Conservation (phyloP, 2,888 invertebrate genomes). For the Lepidocyrtoides sp. region DNA sequence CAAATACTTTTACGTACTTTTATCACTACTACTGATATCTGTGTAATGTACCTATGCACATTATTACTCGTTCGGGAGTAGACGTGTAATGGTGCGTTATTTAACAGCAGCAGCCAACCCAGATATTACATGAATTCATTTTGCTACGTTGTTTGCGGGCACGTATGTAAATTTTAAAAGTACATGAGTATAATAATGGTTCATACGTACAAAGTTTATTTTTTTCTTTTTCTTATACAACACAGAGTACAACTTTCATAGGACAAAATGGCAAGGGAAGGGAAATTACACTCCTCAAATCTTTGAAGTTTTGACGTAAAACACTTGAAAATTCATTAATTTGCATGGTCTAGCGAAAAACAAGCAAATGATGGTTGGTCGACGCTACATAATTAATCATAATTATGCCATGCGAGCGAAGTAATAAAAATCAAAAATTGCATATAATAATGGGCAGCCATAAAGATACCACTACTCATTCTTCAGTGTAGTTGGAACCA, state of each 20-base stretch:
- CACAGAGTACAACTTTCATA: neutral
- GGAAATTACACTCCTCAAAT: slow-evolving; percentile 29
- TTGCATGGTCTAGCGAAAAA: slow-evolving; percentile 8
- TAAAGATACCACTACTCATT: neutral
- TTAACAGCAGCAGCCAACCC: neutral
- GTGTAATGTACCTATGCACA: neutral
- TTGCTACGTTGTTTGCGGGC: no score
- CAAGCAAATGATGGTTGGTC: neutral
- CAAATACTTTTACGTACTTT: no score
- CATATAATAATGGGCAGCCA: neutral
- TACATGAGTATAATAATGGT: no score
- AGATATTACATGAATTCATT: no score
- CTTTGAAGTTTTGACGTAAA: slow-evolving; percentile 41
- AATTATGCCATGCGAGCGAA: neutral
- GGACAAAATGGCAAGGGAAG: neutral
- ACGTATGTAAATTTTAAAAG: no score
- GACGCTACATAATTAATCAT: slow-evolving; percentile 39
- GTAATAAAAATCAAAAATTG: slow-evolving; percentile 21
- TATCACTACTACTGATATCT: neutral
- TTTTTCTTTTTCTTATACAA: no score
- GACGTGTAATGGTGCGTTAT: neutral
- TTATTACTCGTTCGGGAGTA: neutral
- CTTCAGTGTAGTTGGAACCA: neutral
- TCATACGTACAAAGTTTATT: neutral
- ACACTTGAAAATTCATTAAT: slow-evolving; percentile 50